Evolutionary conservation across 1,140 invertebrate species (phyloP).

Genomic region (Conus betulinus): DNA sequence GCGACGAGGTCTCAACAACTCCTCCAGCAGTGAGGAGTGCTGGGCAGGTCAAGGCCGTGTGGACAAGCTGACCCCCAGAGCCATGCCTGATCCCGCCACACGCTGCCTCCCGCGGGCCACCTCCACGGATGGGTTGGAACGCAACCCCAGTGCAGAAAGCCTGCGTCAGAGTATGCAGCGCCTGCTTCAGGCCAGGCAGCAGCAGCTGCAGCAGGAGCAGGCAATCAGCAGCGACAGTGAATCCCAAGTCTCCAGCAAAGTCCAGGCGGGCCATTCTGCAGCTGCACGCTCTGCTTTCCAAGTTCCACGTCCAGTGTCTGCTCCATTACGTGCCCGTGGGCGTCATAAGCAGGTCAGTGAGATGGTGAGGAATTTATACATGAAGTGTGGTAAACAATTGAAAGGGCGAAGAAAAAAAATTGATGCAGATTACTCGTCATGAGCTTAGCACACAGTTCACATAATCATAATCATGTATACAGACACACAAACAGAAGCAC

Average conservation of each 20-base stretch:
- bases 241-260: conserved; percentile 48
- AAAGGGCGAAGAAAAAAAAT: too few species aligned
- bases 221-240: conserved; percentile 64
- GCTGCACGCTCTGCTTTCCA: conserved; percentile 44
- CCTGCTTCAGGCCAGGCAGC: conserved; percentile 68
- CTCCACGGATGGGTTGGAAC: conserved; percentile 47
- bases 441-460: too few species aligned
- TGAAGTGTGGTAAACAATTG: too few species aligned
- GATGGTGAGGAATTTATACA: too few species aligned
- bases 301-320: conserved; percentile 59
- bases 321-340: conserved; percentile 46
- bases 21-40: conserved; percentile 59
- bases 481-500: too few species aligned
- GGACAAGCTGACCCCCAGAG: conserved; percentile 61
- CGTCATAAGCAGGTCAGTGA: conserved; percentile 31
- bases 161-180: conserved; percentile 70
- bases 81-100: conserved; percentile 58
- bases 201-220: conserved; percentile 49
- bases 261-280: background rate
- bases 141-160: conserved; percentile 60
- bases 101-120: conserved; percentile 33
- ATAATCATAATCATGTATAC: too few species aligned
- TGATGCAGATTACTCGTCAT: too few species aligned
- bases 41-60: conserved; percentile 31
- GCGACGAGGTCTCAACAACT: conserved; percentile 47